Base-by-base conservation (phyloP, 1,140 invertebrate genomes). In the Himalopsyche phryganea region DNA sequence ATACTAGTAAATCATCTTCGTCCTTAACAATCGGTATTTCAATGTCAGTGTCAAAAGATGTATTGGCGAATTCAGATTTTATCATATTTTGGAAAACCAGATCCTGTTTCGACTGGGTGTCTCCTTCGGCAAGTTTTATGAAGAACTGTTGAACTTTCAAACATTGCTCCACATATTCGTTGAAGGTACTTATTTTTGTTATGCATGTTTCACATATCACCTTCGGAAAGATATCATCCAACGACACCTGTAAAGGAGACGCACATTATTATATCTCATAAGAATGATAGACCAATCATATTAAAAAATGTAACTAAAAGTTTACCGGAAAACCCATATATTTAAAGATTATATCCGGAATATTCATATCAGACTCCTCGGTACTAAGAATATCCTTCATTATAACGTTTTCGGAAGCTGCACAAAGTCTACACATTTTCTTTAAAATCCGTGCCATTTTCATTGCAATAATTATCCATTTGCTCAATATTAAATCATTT, bases 401-500 rank as follows among this genome's bases (percentile, higher is more conserved):
- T 15, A 23, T 57, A n/a, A 9, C 17, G 0, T 33, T 38, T 18
- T 47, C 54, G 62, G 68, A 68, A 64, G 67, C 72, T 15, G 69
- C 74, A 68, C 75, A 77, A 54, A 77, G 61, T 68, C 75, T 70
- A 69, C 75, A 77, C 58, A 75, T 68, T 62, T 73, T 69, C 61
- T 71, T 71, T 19, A 73, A 48, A 60, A 65, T 65, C 58, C 65
- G 59, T 63, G 67, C 65, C 67, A 70, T 71, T 65, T 67, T 70
- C 44, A 47, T 52, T 47, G 33, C 14, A 40, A 3, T 3, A 28
- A 28, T 28, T 28, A 28, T 28, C 23, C 23, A 28, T 28, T 28
- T 28, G 23, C 23, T 9, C 23, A 28, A 28, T 28, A 28, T 28
- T 28, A 28, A 28, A 28, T 28, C 23, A 28, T 28, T 28, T 28